Percentiles rank a stretch among this genome's conserved stretches.
These are phyloP conservation scores for Hydrochoerus hydrochaeris DNA, from an alignment of 2,113 vertebrate species.

Conservation along the genomic window DNA sequence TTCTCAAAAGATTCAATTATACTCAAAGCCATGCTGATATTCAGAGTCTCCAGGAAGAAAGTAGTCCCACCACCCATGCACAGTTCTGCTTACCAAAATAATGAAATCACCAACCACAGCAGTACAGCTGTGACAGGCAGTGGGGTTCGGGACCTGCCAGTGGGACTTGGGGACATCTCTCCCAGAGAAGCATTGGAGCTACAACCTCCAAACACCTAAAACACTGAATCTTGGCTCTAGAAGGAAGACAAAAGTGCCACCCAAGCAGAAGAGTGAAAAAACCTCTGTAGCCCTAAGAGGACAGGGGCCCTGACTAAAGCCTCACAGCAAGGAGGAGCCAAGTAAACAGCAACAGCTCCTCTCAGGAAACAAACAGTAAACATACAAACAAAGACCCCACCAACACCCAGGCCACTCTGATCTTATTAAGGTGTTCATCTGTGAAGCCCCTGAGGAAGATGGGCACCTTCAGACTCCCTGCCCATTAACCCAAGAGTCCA, in stretches of 20 bases:
- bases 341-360: neutral
- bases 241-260: neutral
- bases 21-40: neutral
- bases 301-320: neutral
- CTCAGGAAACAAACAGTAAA: neutral
- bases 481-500: neutral
- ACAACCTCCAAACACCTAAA: neutral
- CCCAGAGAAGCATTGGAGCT: neutral
- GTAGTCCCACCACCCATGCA: neutral
- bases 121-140: neutral
- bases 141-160: neutral
- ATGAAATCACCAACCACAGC: accelerated
- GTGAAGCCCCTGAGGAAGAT: neutral
- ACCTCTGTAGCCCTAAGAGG: neutral
- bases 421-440: neutral
- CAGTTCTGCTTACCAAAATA: neutral
- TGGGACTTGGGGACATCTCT: accelerated
- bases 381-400: neutral
- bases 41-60: neutral
- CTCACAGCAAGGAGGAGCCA: neutral
- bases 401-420: neutral
- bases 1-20: neutral
- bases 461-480: accelerated
- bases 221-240: neutral
- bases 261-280: too few species aligned